These are phyloP conservation scores for Mobula hypostoma DNA, from an alignment of 2,113 vertebrate species.

Conservation along the genomic window DNA sequence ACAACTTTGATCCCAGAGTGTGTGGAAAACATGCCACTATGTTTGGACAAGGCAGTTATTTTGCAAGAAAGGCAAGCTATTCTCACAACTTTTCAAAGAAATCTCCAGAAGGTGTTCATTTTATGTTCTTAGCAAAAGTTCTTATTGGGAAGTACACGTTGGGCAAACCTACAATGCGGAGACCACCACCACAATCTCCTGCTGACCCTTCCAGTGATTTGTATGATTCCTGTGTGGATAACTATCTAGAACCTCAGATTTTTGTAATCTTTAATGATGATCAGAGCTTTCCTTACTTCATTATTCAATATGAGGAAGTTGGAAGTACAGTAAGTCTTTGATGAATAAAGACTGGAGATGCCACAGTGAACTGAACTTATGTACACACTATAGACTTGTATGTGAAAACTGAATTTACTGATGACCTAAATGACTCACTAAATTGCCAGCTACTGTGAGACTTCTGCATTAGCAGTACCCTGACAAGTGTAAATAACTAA, in stretches of 20 bases:
- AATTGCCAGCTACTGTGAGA: constrained; percentile 1
- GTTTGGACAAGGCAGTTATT: constrained; percentile 98
- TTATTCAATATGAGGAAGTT: constrained; percentile 96
- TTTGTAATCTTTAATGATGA: constrained; percentile 98
- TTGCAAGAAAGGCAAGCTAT: constrained; percentile 90
- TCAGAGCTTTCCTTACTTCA: constrained; percentile 98
- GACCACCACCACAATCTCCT: constrained; percentile 83
- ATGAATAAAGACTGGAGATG: constrained; percentile 44
- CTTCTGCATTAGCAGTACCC: background rate
- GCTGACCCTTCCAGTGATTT: constrained; percentile 88
- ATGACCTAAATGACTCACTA: background rate
- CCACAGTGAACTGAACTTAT: constrained; percentile 3
- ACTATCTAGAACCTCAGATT: constrained; percentile 95
- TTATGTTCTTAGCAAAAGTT: constrained; percentile 98
- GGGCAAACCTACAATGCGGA: constrained; percentile 90
- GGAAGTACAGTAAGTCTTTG: constrained; percentile 80
- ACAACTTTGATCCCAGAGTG: constrained; percentile 96
- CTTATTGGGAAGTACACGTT: constrained; percentile 88
- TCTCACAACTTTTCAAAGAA: constrained; percentile 95
- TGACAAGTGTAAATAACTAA: constrained; percentile 30
- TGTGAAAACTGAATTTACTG: background rate
- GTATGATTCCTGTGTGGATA: constrained; percentile 97
- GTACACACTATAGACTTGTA: background rate
- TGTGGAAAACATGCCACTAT: constrained; percentile 97
- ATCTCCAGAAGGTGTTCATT: constrained; percentile 84